These are phyloP conservation scores for Meta bourneti DNA, from an alignment of 2,888 invertebrate species.

Conservation along the genomic window DNA sequence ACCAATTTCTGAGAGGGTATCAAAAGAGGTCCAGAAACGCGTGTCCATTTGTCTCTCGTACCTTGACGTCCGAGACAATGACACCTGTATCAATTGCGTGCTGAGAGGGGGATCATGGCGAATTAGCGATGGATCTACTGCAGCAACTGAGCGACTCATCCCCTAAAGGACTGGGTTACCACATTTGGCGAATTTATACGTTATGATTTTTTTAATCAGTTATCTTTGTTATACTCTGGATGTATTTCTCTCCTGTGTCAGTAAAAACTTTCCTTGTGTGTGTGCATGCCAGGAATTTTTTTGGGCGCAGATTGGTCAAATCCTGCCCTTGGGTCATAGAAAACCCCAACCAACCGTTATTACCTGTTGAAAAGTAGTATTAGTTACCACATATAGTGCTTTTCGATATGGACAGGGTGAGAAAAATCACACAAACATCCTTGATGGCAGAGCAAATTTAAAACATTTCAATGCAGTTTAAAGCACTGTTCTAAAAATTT, in stretches of 20 bases:
- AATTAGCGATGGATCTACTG: conserved; percentile 69
- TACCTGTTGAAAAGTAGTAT: too few species aligned
- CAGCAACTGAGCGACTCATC: conserved; percentile 40
- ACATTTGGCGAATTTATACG: conserved; percentile 39
- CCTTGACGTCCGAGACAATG: conserved; percentile 70
- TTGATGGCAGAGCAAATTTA: too few species aligned
- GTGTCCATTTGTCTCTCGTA: conserved; percentile 59
- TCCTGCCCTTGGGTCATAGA: too few species aligned
- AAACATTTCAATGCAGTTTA: too few species aligned
- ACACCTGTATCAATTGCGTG: conserved; percentile 75
- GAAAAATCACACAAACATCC: too few species aligned
- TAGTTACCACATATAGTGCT: too few species aligned
- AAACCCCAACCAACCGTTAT: too few species aligned
- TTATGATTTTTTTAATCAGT: neutral
- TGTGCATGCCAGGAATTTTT: too few species aligned
- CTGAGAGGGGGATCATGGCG: conserved; percentile 64
- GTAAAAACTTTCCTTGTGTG: neutral
- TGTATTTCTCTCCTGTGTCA: neutral
- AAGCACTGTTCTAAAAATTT: too few species aligned
- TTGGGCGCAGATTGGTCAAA: too few species aligned
- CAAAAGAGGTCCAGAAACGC: conserved; percentile 56
- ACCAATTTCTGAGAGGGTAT: neutral
- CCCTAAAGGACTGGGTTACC: conserved; percentile 17
- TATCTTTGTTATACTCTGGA: too few species aligned
- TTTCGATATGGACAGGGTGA: too few species aligned